Evolutionary conservation across 2,113 vertebrate genomes (phyloP).

Genomic region (Empidonax traillii): DNA sequence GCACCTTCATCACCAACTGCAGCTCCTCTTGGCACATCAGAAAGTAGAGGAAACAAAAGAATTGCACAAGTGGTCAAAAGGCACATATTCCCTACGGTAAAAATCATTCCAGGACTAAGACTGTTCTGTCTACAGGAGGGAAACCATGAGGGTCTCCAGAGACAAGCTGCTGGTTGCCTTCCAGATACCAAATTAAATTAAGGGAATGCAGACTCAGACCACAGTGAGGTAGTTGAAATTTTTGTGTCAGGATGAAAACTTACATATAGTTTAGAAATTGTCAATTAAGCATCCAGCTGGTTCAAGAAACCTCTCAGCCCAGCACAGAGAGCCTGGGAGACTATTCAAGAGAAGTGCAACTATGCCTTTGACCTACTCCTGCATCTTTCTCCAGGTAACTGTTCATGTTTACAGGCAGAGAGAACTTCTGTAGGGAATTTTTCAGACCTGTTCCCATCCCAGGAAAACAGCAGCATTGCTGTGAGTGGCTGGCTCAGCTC

Average conservation of each 20-base stretch:
- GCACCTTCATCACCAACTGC: neutral
- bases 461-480: neutral
- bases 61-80: neutral
- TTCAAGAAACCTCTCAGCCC: neutral
- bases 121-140: neutral
- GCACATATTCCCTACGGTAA: neutral
- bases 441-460: neutral
- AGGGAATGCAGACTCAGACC: neutral
- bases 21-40: neutral
- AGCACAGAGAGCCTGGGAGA: neutral
- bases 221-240: neutral
- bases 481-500: neutral
- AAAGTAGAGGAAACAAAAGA: neutral
- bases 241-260: neutral
- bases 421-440: neutral
- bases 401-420: neutral
- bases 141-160: neutral
- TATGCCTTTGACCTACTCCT: neutral
- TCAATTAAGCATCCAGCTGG: neutral
- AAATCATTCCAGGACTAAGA: neutral
- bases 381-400: neutral
- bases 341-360: neutral
- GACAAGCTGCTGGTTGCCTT: neutral
- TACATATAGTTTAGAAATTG: neutral
- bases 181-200: neutral